Conservation (phyloP, 2,888 invertebrate genomes). For the Colostygia pectinataria region DNA sequence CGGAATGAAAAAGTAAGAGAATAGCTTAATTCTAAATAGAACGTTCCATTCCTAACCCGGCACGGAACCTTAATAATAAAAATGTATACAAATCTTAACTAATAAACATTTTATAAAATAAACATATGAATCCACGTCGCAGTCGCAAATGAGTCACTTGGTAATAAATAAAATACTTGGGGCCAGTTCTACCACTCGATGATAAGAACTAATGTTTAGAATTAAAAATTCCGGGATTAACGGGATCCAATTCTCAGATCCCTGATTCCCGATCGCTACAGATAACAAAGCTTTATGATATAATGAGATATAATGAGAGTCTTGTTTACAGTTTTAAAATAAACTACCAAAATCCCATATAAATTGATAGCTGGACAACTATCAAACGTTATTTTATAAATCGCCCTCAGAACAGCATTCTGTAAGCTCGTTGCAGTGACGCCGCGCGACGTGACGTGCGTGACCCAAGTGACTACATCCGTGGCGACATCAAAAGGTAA, state of each 20-base stretch:
- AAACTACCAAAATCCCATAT: too few relatives aligned
- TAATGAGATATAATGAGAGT: too few relatives aligned
- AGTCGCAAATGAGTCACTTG: constrained; percentile 42
- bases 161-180: neutral
- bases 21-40: constrained; percentile 52
- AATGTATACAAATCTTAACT: constrained; percentile 32
- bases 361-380: too few relatives aligned
- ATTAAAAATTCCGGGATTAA: too few relatives aligned
- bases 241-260: too few relatives aligned
- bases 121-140: constrained; percentile 46
- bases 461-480: constrained; percentile 41
- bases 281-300: too few relatives aligned
- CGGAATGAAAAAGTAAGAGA: constrained; percentile 69
- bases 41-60: neutral
- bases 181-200: neutral
- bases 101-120: constrained; percentile 52
- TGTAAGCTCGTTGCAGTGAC: too few relatives aligned
- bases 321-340: too few relatives aligned
- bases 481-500: constrained; percentile 65
- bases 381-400: too few relatives aligned
- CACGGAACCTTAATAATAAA: constrained; percentile 11
- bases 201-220: neutral
- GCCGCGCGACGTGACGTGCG: neutral
- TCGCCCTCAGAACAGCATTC: too few relatives aligned
- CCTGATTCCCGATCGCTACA: too few relatives aligned